These are phyloP conservation scores for Euura lappo DNA, from an alignment of 1,140 invertebrate species.

Conservation along the genomic window DNA sequence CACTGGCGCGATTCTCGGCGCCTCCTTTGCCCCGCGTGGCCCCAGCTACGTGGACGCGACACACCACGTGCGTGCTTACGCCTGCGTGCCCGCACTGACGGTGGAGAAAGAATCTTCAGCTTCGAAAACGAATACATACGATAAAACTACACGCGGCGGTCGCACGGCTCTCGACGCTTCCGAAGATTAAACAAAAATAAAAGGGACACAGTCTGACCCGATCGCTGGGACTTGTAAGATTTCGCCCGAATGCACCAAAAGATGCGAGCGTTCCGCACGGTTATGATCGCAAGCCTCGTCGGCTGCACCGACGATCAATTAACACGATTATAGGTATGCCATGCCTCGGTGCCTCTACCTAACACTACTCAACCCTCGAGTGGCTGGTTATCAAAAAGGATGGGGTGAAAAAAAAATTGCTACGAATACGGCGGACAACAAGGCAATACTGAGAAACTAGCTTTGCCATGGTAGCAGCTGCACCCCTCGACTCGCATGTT, in stretches of 20 bases:
- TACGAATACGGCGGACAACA: not conserved
- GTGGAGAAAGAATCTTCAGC: not conserved
- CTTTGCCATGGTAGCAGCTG: constrained; percentile 39
- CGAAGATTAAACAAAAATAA: not conserved
- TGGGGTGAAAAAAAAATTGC: constrained; percentile 1
- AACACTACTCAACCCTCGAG: not conserved
- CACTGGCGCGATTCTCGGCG: constrained; percentile 13
- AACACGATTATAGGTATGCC: not conserved
- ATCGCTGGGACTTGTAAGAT: no score
- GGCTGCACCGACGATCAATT: not conserved
- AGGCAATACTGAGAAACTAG: not conserved
- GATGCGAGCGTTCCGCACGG: no score
- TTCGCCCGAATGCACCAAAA: no score
- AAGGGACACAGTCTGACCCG: not conserved
- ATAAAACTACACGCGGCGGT: not conserved
- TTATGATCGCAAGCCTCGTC: not conserved
- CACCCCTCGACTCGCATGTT: constrained; percentile 41
- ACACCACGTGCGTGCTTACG: constrained; percentile 16
- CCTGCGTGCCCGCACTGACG: constrained; percentile 9
- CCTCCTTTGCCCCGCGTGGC: constrained; percentile 11
- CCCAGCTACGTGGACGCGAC: constrained; percentile 21
- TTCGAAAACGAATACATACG: not conserved
- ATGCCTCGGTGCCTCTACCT: not conserved
- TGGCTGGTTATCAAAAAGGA: not conserved
- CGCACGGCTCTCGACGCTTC: constrained; percentile 14